A percentile compares a stretch with the other conserved stretches of the same genome.
Conservation (phyloP, 2,888 invertebrate species). For the Callinectes sapidus region DNA sequence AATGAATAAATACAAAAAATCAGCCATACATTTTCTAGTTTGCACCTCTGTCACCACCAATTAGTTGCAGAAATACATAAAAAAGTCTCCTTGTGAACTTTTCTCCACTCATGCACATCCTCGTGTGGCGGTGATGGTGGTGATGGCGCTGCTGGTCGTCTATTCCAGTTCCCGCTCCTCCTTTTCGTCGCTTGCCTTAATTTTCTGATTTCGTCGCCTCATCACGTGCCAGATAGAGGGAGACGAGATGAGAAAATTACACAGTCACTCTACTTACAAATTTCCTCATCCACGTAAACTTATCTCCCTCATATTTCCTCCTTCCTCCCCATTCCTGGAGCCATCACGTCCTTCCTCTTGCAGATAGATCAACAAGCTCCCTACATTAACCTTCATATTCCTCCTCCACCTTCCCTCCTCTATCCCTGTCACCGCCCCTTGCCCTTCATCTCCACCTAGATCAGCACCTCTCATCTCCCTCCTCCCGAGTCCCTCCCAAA, state of each 20-base stretch:
- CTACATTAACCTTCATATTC: background rate
- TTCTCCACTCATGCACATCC: background rate
- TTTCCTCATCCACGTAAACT: background rate
- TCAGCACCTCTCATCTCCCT: background rate
- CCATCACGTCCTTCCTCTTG: background rate
- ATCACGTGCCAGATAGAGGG: background rate
- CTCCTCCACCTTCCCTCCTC: background rate
- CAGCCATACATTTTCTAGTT: background rate
- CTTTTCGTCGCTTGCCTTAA: background rate
- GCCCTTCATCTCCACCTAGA: background rate
- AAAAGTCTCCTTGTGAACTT: background rate
- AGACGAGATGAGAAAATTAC: slow-evolving; percentile 4
- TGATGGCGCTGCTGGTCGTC: background rate
- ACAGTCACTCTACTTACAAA: background rate
- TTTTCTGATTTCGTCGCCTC: background rate
- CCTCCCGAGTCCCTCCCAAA: background rate
- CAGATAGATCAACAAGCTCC: background rate
- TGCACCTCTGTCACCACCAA: background rate
- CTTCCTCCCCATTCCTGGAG: background rate
- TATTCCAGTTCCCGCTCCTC: background rate
- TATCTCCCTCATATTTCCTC: background rate
- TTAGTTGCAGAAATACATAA: too few species aligned
- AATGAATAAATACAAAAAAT: background rate
- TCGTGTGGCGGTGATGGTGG: background rate
- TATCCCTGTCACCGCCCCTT: background rate